Percentiles rank a stretch among this genome's conserved stretches.
phyloP scores from a whole-genome alignment of 2,888 invertebrate genomes.

The Odiellus spinosus region DNA sequence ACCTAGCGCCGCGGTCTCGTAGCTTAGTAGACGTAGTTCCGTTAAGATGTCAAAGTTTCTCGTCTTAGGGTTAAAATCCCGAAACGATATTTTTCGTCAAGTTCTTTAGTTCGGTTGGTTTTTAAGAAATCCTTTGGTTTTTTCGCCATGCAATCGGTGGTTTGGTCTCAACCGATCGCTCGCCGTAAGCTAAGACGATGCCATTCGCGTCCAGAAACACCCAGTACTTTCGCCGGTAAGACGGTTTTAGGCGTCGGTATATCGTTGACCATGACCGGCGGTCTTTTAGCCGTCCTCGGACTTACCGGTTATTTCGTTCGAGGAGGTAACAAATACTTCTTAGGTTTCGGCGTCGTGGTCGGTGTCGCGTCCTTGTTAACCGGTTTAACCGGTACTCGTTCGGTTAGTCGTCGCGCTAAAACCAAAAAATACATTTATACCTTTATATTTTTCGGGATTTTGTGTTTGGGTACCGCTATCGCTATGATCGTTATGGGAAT shows the following conservation, averaged over 20 bases:
- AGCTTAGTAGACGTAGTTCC: no score
- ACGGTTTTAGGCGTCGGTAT: slow-evolving; percentile 5
- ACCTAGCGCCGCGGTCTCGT: no score
- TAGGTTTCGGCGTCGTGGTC: slow-evolving; percentile 1
- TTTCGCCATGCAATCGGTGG: slow-evolving; percentile 3
- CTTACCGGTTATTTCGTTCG: slow-evolving; percentile 4
- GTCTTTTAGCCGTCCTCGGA: slow-evolving; percentile 1
- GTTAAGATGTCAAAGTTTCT: no score
- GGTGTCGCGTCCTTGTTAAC: slow-evolving; percentile 1
- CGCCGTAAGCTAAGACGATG: background rate
- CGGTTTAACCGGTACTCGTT: slow-evolving; percentile 1
- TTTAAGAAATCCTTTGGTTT: no score
- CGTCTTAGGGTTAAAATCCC: no score
- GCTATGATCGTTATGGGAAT: slow-evolving; percentile 1
- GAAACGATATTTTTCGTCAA: no score
- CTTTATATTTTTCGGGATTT: background rate
- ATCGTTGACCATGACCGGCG: slow-evolving; percentile 1
- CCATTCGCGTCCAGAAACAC: slow-evolving; percentile 1
- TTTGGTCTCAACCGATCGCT: slow-evolving; percentile 6
- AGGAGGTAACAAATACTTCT: slow-evolving; percentile 2
- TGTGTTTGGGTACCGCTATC: background rate
- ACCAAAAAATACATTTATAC: background rate
- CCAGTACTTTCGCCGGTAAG: slow-evolving; percentile 3
- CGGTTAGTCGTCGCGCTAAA: background rate
- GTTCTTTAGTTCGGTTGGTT: no score